Conservation (phyloP, 2,888 invertebrate species). For the Eudemis profundana region DNA sequence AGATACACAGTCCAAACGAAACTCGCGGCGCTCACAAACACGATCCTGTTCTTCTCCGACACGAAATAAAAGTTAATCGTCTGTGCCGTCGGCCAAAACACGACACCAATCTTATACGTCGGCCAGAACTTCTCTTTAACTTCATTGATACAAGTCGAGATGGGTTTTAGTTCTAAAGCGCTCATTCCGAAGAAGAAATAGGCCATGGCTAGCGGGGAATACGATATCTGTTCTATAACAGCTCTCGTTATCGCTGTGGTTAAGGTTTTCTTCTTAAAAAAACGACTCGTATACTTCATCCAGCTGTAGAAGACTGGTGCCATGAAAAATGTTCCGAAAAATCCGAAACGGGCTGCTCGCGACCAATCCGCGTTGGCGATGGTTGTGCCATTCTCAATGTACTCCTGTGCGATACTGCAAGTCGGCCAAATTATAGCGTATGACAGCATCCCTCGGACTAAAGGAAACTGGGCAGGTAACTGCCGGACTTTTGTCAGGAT, state of each 20-base stretch:
- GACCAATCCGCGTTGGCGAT: conserved; percentile 79
- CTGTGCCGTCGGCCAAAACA: conserved; percentile 90
- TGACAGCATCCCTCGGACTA: conserved; percentile 87
- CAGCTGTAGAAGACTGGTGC: conserved; percentile 92
- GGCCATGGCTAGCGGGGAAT: conserved; percentile 89
- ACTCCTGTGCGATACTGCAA: conserved; percentile 88
- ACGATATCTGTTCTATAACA: conserved; percentile 88
- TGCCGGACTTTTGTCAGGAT: conserved; percentile 76
- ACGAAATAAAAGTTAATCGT: conserved; percentile 90
- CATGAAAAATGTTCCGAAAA: conserved; percentile 91
- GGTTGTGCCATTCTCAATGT: conserved; percentile 63
- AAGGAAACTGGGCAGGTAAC: conserved; percentile 76
- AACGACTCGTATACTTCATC: conserved; percentile 84
- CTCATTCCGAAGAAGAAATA: conserved; percentile 92
- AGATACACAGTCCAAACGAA: conserved; percentile 91
- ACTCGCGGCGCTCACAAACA: conserved; percentile 90
- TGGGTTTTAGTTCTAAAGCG: conserved; percentile 87
- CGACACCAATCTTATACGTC: conserved; percentile 88
- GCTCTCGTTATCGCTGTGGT: conserved; percentile 70
- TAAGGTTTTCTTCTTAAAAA: conserved; percentile 63
- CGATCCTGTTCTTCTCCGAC: conserved; percentile 89
- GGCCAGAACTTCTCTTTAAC: conserved; percentile 89
- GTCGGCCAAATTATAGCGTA: conserved; percentile 90
- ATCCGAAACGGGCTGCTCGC: conserved; percentile 88
- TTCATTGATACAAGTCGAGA: conserved; percentile 86